Conservation (phyloP, 2,888 invertebrate species). For the Blastobasis adustella region DNA sequence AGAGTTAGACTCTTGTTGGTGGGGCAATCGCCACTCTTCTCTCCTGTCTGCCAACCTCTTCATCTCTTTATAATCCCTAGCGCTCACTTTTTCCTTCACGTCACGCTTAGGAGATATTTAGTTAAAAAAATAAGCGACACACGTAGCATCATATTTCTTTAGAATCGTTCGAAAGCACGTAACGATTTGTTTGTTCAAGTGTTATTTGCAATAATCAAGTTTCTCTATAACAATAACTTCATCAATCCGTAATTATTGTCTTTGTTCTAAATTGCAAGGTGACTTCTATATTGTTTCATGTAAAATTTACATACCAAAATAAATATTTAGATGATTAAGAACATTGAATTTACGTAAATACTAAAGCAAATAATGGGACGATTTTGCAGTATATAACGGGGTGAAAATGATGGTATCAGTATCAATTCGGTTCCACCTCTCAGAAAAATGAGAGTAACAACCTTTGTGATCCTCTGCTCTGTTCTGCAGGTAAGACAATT, state of each 20-base stretch:
- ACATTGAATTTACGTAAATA: conserved; percentile 19
- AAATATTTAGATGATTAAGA: background rate
- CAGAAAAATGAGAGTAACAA: conserved; percentile 56
- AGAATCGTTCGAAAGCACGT: no score
- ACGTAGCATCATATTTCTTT: no score
- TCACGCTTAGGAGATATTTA: no score
- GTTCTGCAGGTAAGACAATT: conserved; percentile 55
- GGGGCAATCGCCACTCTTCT: no score
- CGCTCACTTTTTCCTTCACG: no score
- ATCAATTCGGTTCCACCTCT: conserved; percentile 67
- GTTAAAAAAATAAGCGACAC: no score
- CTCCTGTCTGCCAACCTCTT: no score
- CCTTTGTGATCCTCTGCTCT: conserved; percentile 67
- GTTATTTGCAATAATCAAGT: no score
- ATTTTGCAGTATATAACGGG: conserved; percentile 48
- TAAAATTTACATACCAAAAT: conserved; percentile 16
- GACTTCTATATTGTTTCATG: conserved; percentile 32
- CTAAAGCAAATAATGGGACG: conserved; percentile 19
- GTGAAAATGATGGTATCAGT: conserved; percentile 15
- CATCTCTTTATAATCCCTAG: no score
- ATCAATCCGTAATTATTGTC: conserved; percentile 37
- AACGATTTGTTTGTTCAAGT: no score
- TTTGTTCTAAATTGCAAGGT: conserved; percentile 43
- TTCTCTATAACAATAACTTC: conserved; percentile 24
- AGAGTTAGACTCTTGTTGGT: no score